Conservation (phyloP, 2,888 invertebrate genomes). For the Onthophagus sagittarius region DNA sequence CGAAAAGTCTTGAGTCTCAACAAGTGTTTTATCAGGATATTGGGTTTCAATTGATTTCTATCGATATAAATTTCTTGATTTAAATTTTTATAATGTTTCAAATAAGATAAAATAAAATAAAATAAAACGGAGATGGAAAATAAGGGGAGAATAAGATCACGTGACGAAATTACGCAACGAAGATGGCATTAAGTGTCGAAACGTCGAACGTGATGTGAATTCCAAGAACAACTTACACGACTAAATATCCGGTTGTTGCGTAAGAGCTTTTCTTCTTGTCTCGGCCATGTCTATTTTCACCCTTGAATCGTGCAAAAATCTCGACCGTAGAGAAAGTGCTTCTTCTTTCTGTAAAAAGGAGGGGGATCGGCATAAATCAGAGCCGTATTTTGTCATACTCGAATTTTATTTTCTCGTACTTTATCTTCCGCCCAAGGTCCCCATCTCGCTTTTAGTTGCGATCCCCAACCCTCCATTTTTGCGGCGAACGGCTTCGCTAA, state of each 20-base stretch:
- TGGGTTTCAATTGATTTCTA: neutral
- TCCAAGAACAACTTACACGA: neutral
- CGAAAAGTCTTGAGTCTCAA: neutral
- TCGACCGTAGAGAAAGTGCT: neutral
- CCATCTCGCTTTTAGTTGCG: conserved; percentile 31
- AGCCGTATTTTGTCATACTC: conserved; percentile 44
- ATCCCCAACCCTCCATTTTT: conserved; percentile 24
- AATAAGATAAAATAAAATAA: too few species aligned
- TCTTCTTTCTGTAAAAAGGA: conserved; percentile 13
- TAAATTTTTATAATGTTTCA: too few species aligned
- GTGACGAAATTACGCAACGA: conserved; percentile 50
- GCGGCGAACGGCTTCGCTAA: conserved; percentile 28
- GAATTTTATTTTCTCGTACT: conserved; percentile 46
- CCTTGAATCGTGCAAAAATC: neutral
- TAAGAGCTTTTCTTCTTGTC: neutral
- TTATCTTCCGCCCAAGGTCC: conserved; percentile 44
- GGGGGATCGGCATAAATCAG: conserved; percentile 35
- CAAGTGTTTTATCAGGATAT: neutral
- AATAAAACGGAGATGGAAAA: neutral
- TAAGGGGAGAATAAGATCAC: conserved; percentile 44
- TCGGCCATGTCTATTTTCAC: neutral
- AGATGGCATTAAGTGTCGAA: conserved; percentile 40
- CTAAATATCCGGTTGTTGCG: conserved; percentile 4
- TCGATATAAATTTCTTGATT: too few species aligned
- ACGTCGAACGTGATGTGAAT: conserved; percentile 8